Evolutionary conservation across 2,888 invertebrate genomes (phyloP).

Genomic region (Diloba caeruleocephala): DNA sequence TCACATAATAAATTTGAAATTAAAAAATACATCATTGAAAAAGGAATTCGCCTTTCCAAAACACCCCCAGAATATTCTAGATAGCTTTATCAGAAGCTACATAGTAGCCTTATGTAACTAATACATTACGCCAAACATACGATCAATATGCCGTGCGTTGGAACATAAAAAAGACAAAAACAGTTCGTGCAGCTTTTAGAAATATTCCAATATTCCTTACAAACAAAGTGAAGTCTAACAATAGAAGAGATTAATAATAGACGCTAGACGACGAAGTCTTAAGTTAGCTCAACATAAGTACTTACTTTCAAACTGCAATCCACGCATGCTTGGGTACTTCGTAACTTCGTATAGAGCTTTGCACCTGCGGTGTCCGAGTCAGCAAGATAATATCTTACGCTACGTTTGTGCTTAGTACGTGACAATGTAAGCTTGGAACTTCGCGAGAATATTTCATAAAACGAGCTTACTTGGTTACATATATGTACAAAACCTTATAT

Average conservation of each 20-base stretch:
- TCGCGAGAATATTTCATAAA: conserved; percentile 45
- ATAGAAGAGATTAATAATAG: background rate
- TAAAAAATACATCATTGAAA: no score
- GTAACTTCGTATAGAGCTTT: conserved; percentile 24
- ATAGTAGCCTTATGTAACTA: no score
- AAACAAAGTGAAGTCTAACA: background rate
- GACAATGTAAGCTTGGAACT: conserved; percentile 44
- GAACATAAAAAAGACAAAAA: no score
- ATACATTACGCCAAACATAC: no score
- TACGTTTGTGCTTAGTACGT: conserved; percentile 53
- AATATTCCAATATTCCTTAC: no score
- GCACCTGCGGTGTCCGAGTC: conserved; percentile 24
- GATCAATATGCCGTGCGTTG: no score
- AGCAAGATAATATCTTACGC: conserved; percentile 51
- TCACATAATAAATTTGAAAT: no score
- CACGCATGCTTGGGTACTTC: conserved; percentile 12
- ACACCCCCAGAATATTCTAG: no score
- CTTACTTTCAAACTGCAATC: conserved; percentile 14
- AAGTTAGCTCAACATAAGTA: background rate
- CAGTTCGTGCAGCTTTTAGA: no score
- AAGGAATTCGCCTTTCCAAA: no score
- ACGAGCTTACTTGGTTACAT: conserved; percentile 38
- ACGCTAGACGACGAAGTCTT: background rate
- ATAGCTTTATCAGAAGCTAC: no score
- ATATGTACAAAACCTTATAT: conserved; percentile 8